Evolutionary conservation across 2,113 vertebrate genomes (phyloP), one percentile per base, ranked within the genome.

Genomic region (Mionectes macconnelli): DNA sequence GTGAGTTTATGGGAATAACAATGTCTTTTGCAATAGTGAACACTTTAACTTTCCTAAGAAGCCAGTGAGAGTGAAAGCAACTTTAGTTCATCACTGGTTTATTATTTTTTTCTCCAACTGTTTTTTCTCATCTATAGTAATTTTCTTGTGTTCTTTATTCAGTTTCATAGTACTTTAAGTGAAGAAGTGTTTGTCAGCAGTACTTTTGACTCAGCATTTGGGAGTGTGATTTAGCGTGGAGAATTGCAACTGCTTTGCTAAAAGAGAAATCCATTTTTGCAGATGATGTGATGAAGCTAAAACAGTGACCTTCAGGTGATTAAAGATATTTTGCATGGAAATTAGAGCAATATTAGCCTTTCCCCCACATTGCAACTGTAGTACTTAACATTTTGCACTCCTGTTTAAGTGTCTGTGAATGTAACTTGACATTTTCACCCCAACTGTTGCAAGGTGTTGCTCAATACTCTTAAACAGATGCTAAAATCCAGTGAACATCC

Each of bases 391-490:
- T 93, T 95, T 91, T 95, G 81, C 66, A 45, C 78, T 89, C 55
- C 78, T 33, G 22, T 83, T 85, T 72, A 92, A 92, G 69, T 84
- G 84, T 84, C 94, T 87, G 10, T 82, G 93, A 64, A 78, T 42
- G 35, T 33, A 87, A 89, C 82, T 95, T 94, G 89, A 81, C 84
- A 91, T 96, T 96, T 94, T 95, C 84, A 88, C 93, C 90, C 70
- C 70, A 85, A 86, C 27, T 77, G 72, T 74, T 93, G 50, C 57
- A 67, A n/a, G 70, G 19, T 96, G 78, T 97, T 97, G 89, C 96
- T 95, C 93, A 96, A 94, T 96, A 93, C 35, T 88, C 63, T 49
- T 66, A 73, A 86, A 73, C 94, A 97, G 91, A 94, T 96, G 94
- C 96, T 93, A 86, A 66, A 3, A 23, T 80, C 67, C 91, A 90